phyloP scores from a whole-genome alignment of 2,888 invertebrate species.

The Lottia gigantea region DNA sequence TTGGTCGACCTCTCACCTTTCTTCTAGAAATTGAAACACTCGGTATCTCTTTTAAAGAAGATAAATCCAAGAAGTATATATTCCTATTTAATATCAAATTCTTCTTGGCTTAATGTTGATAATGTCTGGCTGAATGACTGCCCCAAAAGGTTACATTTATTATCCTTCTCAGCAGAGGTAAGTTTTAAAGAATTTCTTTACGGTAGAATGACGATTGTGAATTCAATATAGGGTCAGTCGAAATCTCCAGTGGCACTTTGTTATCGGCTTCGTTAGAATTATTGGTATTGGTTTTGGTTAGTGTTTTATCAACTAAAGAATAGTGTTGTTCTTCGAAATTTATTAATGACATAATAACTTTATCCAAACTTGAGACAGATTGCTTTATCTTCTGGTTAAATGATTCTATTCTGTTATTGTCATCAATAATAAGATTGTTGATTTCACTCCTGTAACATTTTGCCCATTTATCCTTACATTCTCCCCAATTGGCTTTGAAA shows the following conservation, averaged over 20 bases:
- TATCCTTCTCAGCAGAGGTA: background rate
- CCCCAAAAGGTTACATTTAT: background rate
- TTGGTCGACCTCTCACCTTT: background rate
- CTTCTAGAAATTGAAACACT: background rate
- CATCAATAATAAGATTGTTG: background rate
- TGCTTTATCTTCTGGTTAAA: background rate
- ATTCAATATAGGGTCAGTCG: no score
- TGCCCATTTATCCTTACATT: background rate
- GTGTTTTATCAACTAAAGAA: no score
- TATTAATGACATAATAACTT: background rate
- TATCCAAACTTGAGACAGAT: background rate
- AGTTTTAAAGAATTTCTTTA: background rate
- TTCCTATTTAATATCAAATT: background rate
- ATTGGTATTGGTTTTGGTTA: no score
- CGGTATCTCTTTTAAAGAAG: background rate
- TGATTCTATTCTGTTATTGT: background rate
- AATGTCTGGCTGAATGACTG: background rate
- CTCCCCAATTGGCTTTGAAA: background rate
- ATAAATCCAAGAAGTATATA: background rate
- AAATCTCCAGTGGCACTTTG: no score
- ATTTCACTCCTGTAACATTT: background rate
- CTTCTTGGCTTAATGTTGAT: background rate
- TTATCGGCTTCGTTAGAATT: no score
- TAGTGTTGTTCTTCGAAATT: background rate
- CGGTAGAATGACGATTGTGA: no score